Evolutionary conservation across 2,113 vertebrate species (phyloP), one percentile per base, ranked within the genome.

Genomic region (Stigmatopora nigra): DNA sequence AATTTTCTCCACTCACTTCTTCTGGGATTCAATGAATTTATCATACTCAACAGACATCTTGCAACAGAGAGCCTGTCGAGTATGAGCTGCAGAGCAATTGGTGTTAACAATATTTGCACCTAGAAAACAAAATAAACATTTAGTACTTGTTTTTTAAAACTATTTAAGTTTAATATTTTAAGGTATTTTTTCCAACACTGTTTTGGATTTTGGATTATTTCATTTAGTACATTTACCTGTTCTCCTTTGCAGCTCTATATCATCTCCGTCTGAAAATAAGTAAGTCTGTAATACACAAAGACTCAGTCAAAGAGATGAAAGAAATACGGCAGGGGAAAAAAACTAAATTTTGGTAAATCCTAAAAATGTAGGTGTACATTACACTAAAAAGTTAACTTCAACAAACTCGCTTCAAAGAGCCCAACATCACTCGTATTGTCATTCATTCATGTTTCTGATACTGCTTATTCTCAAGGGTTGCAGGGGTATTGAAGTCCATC

Each of bases 31-130:
- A 1, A 99, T 92, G 87, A 99, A 99, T 76, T 94, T 96, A 84
- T 99, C 97, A 0, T 99, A 99, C 71, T 99, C 97, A 77, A 99
- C 97, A 0, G 97, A 93, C 97, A 99, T 99, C 91, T 99, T 99
- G 86, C 97, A 99, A 86, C 95, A 98, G 47, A 99, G 90, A 1
- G 96, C 96, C 88, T 97, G 96, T 6, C 96, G 92, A 0, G 92
- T 97, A 78, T 96, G 95, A 55, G 93, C 93, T 0, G 95, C 93
- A 0, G 96, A 97, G 76, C 97, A 99, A 86, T 99, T 99, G 25
- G 97, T 99, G 88, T 99, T 98, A 90, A 99, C 91, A 72, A 97
- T 71, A 44, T 91, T 93, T 51, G 78, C 81, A 5, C 93, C 97
- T 98, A 74, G 0, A 7, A 5, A 15, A 67, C 35, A 74, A 35